These are phyloP conservation scores for Xyrauchen texanus DNA, from an alignment of 2,113 vertebrate genomes.

Conservation along the genomic window DNA sequence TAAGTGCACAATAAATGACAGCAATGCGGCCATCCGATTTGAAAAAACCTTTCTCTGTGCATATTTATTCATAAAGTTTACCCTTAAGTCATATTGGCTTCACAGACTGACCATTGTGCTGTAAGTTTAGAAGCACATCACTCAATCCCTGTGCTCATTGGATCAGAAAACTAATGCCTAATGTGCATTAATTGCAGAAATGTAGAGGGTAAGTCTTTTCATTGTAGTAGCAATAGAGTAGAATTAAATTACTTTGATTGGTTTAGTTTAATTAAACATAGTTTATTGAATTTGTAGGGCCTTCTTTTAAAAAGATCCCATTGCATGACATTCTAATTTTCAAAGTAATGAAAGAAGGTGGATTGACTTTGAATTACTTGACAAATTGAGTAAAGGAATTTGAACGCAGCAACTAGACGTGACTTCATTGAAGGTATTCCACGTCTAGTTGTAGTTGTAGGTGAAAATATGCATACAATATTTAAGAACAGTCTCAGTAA, in stretches of 20 bases:
- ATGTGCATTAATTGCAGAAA: not conserved
- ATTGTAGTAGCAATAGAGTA: not conserved
- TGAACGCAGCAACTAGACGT: not conserved
- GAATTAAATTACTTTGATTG: not conserved
- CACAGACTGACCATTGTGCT: too few species aligned
- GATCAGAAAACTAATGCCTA: too few species aligned
- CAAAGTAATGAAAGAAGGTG: not conserved
- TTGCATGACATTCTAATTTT: not conserved
- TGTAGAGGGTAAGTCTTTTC: too few species aligned
- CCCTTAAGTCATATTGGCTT: too few species aligned
- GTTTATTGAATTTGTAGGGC: constrained; percentile 2
- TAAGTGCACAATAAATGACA: too few species aligned
- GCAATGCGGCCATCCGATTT: too few species aligned
- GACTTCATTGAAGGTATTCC: not conserved
- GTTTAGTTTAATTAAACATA: constrained; percentile 16
- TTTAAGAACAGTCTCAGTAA: not conserved
- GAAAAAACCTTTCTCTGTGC: too few species aligned
- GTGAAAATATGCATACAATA: not conserved
- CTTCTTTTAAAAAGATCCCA: not conserved
- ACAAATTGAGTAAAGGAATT: not conserved
- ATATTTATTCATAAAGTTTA: too few species aligned
- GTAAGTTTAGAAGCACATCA: too few species aligned
- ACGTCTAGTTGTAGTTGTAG: not conserved
- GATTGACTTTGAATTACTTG: not conserved
- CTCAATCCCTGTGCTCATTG: too few species aligned